Base-by-base conservation (phyloP, 2,888 invertebrate genomes). In the Lithophane semibrunnea region DNA sequence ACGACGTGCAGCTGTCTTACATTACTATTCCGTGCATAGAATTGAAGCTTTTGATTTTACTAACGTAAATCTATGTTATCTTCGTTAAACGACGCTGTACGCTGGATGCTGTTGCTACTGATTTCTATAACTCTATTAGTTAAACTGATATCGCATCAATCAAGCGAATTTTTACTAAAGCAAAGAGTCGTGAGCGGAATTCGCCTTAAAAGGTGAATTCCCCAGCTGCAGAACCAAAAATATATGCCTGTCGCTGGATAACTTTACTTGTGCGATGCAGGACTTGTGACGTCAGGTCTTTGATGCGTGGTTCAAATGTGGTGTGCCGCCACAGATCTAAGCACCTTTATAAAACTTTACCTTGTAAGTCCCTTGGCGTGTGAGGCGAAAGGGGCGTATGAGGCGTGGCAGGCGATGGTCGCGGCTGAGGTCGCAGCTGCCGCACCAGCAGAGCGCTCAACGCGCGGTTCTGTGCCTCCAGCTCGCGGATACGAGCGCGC, bases 401-500 rank as follows among this genome's bases (percentile, higher is more conserved):
- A 47, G 95, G 97, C 52, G 97, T 97, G 88, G 97, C 97, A 54
- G 97, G 96, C 81, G 97, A 97, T 21, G 97, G 97, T 10, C 97
- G 94, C 24, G 94, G 96, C 89, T 93, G 94, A 29, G 97, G 97
- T 18, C 97, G 95, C 83, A 97, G 93, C 91, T 97, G 97, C 77
- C 98, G 97, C 79, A 98, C 97, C 82, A 98, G 94, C 87, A 98
- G 96, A 13, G 98, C 97, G 86, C 98, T 98, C 79, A 98, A 95
- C 49, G 98, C 97, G 75, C 97, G 96, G 94, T 98, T 98, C 92
- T 98, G 98, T 52, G 97, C 97, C 93, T 98, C 98, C 86, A 98
- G 95, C 92, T 98, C 98, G 86, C 98, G 97, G 67, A 98, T 98
- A 80, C 98, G 97, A 80, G 97, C 97, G 90, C 98, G 98, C 24